Percentiles rank a stretch among this genome's conserved stretches.
Evolutionary conservation across 1,140 invertebrate genomes (phyloP).

Genomic region (Scaptomyza montana): DNA sequence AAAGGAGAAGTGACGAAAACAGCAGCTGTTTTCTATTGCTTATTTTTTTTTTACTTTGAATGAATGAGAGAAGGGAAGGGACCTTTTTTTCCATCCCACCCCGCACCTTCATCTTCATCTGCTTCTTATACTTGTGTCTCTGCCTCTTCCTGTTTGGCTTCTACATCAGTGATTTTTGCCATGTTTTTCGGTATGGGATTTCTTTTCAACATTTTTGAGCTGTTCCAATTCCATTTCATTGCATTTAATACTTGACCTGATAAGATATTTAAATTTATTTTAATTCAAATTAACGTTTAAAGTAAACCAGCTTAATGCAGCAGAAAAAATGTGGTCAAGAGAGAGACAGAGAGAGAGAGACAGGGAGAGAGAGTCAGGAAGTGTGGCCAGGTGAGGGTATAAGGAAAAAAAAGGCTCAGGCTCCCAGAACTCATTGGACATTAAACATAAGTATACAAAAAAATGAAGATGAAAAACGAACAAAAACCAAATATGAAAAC

Average conservation of each 20-base stretch:
- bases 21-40: neutral
- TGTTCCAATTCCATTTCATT: neutral
- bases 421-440: neutral
- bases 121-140: neutral
- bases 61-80: too few relatives aligned
- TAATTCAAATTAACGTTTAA: too few relatives aligned
- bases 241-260: neutral
- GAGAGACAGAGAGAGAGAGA: too few relatives aligned
- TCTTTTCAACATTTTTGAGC: neutral
- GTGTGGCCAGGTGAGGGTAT: neutral
- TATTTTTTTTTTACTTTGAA: neutral
- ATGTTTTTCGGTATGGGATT: neutral
- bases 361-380: neutral
- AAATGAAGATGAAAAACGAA: neutral
- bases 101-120: constrained; percentile 1
- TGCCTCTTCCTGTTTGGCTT: too few relatives aligned
- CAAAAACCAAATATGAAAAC: neutral
- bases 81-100: too few relatives aligned
- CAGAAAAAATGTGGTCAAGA: neutral
- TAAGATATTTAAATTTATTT: too few relatives aligned
- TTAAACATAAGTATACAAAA: neutral
- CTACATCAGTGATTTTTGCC: too few relatives aligned
- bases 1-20: neutral
- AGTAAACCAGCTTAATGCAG: neutral
- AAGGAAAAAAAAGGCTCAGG: neutral